Evolutionary conservation across 2,797 vertebrate species (phyloP).

Genomic region (Momotus momota): DNA sequence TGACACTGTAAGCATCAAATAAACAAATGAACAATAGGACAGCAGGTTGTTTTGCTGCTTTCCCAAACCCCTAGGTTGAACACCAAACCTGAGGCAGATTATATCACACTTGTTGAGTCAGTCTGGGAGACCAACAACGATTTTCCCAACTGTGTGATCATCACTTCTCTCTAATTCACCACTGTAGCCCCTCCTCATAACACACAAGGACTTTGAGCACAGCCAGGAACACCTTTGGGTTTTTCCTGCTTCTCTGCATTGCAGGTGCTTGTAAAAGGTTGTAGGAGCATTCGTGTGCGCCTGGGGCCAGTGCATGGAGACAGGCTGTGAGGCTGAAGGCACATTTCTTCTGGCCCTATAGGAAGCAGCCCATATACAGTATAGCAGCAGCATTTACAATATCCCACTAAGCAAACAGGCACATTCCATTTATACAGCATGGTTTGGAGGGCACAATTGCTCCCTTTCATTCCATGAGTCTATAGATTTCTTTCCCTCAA

Average conservation of each 20-base stretch:
- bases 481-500: neutral
- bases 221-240: neutral
- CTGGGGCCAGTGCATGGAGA: neutral
- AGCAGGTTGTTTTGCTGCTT: neutral
- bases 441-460: neutral
- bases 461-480: neutral
- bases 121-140: neutral
- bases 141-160: neutral
- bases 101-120: neutral
- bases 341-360: neutral
- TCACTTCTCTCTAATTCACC: neutral
- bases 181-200: neutral
- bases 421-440: neutral
- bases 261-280: neutral
- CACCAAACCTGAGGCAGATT: neutral
- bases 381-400: neutral
- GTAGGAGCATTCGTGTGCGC: neutral
- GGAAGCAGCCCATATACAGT: neutral
- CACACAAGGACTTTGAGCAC: neutral
- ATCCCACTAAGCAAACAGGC: neutral
- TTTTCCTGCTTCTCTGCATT: neutral
- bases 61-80: neutral
- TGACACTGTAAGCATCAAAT: neutral
- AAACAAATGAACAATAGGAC: neutral
- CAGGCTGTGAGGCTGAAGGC: neutral